phyloP scores from a whole-genome alignment of 2,797 vertebrate genomes.

The Odontamblyopus rebecca region DNA sequence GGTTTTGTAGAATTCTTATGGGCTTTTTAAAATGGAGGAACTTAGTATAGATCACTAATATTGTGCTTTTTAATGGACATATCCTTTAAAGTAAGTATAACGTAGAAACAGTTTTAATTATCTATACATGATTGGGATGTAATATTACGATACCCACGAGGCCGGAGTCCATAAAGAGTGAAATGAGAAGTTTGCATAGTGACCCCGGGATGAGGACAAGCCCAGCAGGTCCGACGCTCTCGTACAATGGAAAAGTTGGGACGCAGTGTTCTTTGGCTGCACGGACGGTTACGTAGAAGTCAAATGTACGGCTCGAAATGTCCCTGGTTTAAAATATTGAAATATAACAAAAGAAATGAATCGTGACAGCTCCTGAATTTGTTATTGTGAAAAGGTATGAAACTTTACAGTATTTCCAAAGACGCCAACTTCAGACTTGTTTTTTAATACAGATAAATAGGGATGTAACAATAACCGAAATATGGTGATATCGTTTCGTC shows the following conservation, averaged over 20 bases:
- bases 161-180: conserved; percentile 4
- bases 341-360: not conserved
- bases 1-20: conserved; percentile 8
- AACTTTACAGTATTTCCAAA: no score
- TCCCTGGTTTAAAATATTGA: not conserved
- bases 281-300: not conserved
- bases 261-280: not conserved
- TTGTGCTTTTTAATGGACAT: not conserved
- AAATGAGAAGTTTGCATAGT: conserved; percentile 4
- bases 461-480: no score
- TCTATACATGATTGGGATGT: not conserved
- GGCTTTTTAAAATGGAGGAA: conserved; percentile 4
- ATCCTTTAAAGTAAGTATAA: conserved; percentile 14
- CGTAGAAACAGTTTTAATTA: conserved; percentile 12
- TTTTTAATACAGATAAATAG: no score
- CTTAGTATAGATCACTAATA: conserved; percentile 5
- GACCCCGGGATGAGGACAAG: no score
- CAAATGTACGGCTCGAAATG: not conserved
- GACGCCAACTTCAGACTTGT: no score
- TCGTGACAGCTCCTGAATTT: no score
- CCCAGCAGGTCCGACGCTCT: not conserved
- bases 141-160: conserved; percentile 10
- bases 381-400: no score
- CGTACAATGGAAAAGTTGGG: not conserved
- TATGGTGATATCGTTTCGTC: no score